phyloP scores from a whole-genome alignment of 2,888 invertebrate species.

The Dione juno region DNA sequence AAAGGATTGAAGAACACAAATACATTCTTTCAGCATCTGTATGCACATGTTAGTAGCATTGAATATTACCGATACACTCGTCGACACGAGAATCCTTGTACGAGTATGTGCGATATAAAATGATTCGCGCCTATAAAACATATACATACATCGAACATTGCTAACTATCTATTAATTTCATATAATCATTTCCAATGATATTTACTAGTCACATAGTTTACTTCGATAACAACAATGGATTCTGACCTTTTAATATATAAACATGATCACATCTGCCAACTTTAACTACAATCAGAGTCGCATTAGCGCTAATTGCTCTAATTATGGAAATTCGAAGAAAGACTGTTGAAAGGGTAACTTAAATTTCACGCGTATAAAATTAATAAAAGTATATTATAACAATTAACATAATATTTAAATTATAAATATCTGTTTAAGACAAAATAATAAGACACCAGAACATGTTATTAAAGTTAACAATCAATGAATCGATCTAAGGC shows the following conservation, averaged over 20 bases:
- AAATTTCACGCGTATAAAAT: no score
- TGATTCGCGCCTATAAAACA: neutral
- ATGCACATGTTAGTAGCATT: neutral
- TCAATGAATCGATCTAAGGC: conserved; percentile 17
- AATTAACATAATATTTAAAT: neutral
- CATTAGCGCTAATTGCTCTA: conserved; percentile 61
- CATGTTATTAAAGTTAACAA: neutral
- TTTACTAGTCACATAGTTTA: conserved; percentile 2
- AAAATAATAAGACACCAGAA: neutral
- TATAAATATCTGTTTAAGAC: neutral
- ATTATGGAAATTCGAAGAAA: conserved; percentile 69
- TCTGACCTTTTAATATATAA: conserved; percentile 30
- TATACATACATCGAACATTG: neutral
- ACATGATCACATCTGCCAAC: conserved; percentile 35
- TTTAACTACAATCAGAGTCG: conserved; percentile 40
- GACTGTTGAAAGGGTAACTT: conserved; percentile 42
- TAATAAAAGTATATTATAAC: neutral
- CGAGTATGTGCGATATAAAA: neutral
- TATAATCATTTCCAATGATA: neutral
- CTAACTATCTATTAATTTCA: neutral
- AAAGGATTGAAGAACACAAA: conserved; percentile 42
- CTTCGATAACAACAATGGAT: conserved; percentile 16
- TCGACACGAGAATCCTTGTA: neutral
- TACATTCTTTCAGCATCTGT: conserved; percentile 31
- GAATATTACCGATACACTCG: conserved; percentile 4